Conservation (phyloP, 2,113 vertebrate species). For the Aptenodytes patagonicus region DNA sequence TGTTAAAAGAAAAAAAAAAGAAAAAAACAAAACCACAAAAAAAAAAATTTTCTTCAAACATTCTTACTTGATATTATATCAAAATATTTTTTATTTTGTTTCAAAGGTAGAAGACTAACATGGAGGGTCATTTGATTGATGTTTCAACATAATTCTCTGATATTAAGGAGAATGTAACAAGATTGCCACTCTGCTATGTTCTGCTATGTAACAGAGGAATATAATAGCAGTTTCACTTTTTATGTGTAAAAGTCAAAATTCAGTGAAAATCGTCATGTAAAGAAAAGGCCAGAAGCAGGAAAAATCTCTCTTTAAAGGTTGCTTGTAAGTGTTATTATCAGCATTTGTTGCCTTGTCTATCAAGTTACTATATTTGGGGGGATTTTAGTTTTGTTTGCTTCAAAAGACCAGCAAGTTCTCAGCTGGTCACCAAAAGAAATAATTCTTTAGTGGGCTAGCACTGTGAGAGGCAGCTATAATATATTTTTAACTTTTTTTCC, state of each 20-base stretch:
- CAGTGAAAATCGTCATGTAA: not conserved
- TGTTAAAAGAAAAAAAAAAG: not conserved
- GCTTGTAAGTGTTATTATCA: not conserved
- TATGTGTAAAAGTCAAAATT: not conserved
- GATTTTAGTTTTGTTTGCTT: not conserved
- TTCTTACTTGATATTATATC: not conserved
- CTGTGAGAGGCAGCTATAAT: not conserved
- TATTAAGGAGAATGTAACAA: not conserved
- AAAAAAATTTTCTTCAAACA: not conserved
- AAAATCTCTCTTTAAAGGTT: not conserved
- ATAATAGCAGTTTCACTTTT: not conserved
- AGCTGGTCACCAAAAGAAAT: not conserved
- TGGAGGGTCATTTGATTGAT: not conserved
- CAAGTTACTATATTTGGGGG: not conserved
- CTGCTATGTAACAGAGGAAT: not conserved
- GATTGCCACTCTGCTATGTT: not conserved
- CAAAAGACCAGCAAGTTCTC: not conserved
- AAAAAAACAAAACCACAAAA: not conserved
- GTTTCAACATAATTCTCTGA: not conserved
- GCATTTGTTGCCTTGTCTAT: not conserved
- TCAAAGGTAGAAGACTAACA: not conserved
- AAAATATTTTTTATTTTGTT: not conserved
- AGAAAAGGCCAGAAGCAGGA: not conserved
- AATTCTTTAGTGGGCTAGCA: not conserved
- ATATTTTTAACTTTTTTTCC: not conserved